Conservation (phyloP, 2,888 invertebrate genomes). For the Miltochrista miniata region DNA sequence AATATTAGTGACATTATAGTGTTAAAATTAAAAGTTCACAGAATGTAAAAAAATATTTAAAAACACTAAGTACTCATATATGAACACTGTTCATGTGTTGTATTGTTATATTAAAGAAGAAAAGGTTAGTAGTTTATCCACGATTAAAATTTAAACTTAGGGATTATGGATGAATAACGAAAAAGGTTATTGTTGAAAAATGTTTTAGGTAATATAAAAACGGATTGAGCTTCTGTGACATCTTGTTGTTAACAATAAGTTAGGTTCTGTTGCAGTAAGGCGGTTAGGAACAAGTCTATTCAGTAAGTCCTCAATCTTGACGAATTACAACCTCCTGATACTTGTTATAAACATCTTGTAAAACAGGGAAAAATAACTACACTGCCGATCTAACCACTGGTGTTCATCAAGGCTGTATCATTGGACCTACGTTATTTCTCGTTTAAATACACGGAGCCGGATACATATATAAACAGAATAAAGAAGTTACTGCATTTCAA, state of each 20-base stretch:
- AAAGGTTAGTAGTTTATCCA: constrained; percentile 80
- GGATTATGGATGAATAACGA: constrained; percentile 74
- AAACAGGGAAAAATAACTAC: too few relatives aligned
- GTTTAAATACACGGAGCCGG: too few relatives aligned
- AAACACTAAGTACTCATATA: constrained; percentile 53
- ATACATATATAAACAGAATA: too few relatives aligned
- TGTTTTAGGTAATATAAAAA: constrained; percentile 78
- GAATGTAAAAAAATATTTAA: constrained; percentile 57
- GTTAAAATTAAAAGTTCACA: constrained; percentile 73
- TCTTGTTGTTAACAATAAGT: constrained; percentile 72
- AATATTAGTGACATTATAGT: constrained; percentile 83
- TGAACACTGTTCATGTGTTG: constrained; percentile 76
- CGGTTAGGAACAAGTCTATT: constrained; percentile 15
- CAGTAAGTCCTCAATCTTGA: not conserved
- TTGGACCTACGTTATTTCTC: too few relatives aligned
- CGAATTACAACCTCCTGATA: not conserved
- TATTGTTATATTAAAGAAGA: constrained; percentile 74
- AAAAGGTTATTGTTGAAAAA: constrained; percentile 81
- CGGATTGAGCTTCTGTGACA: constrained; percentile 80
- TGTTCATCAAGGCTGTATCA: too few relatives aligned
- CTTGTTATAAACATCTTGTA: too few relatives aligned
- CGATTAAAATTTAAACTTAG: constrained; percentile 72
- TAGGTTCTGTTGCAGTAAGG: constrained; percentile 40
- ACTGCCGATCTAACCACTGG: too few relatives aligned
- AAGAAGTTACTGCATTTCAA: too few relatives aligned